phyloP scores from a whole-genome alignment of 2,113 vertebrate genomes.

The Cololabis saira region DNA sequence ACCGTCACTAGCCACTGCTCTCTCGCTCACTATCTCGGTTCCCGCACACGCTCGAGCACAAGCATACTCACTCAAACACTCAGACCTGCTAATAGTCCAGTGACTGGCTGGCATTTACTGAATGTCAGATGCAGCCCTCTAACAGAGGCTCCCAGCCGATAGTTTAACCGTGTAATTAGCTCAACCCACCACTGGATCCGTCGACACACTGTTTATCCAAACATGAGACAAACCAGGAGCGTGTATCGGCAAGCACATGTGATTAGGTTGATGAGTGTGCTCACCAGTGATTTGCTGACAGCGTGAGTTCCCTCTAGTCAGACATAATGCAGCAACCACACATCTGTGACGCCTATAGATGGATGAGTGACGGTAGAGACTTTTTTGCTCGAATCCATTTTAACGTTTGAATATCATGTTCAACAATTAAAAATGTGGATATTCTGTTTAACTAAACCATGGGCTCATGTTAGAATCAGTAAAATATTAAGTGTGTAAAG shows the following conservation, averaged over 20 bases:
- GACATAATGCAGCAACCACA: conserved; percentile 15
- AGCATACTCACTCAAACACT: conserved; percentile 29
- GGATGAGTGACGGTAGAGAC: neutral
- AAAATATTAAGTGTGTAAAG: too few species aligned
- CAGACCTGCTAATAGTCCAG: conserved; percentile 59
- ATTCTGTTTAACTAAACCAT: too few species aligned
- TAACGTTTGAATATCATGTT: conserved; percentile 11
- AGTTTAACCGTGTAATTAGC: conserved; percentile 77
- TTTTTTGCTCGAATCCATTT: conserved; percentile 7
- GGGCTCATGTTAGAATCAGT: too few species aligned
- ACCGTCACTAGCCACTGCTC: conserved; percentile 44
- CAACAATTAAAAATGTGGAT: neutral
- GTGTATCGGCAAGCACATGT: conserved; percentile 11
- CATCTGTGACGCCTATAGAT: conserved; percentile 45
- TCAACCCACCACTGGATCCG: conserved; percentile 61
- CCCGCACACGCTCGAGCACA: conserved; percentile 19
- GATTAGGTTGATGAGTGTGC: conserved; percentile 3
- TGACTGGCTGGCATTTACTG: conserved; percentile 78
- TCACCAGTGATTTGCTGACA: neutral
- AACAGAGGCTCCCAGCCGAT: conserved; percentile 66
- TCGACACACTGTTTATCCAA: conserved; percentile 50
- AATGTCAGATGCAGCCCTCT: conserved; percentile 77
- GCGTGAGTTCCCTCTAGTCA: conserved; percentile 5
- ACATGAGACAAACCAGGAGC: conserved; percentile 21
- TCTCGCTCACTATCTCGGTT: conserved; percentile 31